Conservation (phyloP, 2,113 vertebrate genomes). For the Formicarius rufipectus region DNA sequence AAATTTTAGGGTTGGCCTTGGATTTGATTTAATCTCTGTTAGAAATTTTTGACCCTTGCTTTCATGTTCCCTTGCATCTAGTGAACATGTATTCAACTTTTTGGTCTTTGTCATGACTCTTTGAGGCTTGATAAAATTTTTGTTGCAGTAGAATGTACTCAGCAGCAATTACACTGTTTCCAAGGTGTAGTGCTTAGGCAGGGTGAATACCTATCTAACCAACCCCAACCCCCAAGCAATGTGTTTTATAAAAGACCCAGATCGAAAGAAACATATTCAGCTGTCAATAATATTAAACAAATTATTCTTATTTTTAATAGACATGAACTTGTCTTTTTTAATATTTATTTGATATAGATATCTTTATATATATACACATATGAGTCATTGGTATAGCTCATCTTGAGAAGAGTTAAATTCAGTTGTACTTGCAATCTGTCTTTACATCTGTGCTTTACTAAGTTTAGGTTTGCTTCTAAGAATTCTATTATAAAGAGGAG, state of each 20-base stretch:
- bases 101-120: not conserved
- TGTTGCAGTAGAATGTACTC: not conserved
- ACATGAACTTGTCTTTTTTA: not conserved
- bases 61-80: not conserved
- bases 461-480: not conserved
- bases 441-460: not conserved
- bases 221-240: not conserved
- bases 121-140: not conserved
- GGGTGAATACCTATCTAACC: not conserved
- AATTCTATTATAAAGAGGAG: not conserved
- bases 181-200: not conserved
- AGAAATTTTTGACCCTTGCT: constrained; percentile 6
- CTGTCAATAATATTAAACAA: not conserved
- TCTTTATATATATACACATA: not conserved
- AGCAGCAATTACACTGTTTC: not conserved
- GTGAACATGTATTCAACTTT: not conserved
- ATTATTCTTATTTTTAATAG: not conserved
- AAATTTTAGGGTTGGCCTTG: not conserved
- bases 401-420: not conserved
- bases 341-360: not conserved
- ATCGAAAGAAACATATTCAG: not conserved
- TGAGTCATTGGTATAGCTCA: not conserved
- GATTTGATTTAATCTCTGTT: not conserved
- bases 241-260: not conserved
- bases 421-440: not conserved